Base-by-base conservation (phyloP, 2,797 vertebrate species). In the Megaceryle alcyon region DNA sequence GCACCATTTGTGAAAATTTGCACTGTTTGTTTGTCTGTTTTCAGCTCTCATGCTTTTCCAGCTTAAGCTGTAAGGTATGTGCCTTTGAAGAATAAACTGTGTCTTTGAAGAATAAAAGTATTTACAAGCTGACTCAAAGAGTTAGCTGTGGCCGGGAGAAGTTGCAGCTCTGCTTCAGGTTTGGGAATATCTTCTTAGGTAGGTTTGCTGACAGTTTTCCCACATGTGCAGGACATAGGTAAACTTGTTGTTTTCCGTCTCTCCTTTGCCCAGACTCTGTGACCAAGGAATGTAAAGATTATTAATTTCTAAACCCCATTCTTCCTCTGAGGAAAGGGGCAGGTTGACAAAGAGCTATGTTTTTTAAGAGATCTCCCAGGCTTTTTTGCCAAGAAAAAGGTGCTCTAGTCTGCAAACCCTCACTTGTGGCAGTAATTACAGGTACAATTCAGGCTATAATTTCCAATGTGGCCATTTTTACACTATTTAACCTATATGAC, bases 381-480 rank as follows among this genome's bases (percentile, higher is more conserved):
- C 1, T 39, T 25, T 61, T 72, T n/a, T 61, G 5, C 20, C 17
- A 31, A 59, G n/a, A 22, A 23, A 59, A 59, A 25, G 22, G 14
- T 44, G 14, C 4, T 48, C 57, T 26, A 29, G 26, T 15, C 31
- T 68, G 35, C 29, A 68, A 51, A 12, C 8, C 2, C 43, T 66
- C 7, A 4, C 26, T 14, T 46, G 29, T 8, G 20, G 35, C 26
- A 46, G 19, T 54, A 72, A 18, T n/a, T 82, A 25, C 15, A 49
- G 33, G 9, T 46, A 84, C 10, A 79, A 16, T 56, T 61, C 59
- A 76, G 46, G 9, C 18, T 78, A 3, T n/a, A 56, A 37, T 59
- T 75, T 71, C 66, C 39, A 51, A 8, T 0, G 0, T 35, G 31
- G 9, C 9, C 19, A 33, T 82, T 90, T 68, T 79, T 3, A 12